These are phyloP conservation scores for Salminus brasiliensis DNA, from an alignment of 2,113 vertebrate species.

Conservation along the genomic window DNA sequence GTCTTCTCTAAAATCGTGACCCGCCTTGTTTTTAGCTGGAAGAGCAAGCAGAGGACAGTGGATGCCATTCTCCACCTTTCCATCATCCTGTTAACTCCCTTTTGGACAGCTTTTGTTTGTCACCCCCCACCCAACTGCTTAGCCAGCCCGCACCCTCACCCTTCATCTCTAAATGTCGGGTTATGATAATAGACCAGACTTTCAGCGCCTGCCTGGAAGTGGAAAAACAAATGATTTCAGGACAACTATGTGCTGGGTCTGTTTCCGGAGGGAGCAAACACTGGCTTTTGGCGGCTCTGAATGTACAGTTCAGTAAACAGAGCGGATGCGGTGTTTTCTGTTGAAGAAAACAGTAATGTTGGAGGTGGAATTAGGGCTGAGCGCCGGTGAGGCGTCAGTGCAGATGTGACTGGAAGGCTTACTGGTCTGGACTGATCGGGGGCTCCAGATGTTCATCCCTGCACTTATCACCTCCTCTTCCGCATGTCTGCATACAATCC, in stretches of 20 bases:
- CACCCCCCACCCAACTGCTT: constrained; percentile 15
- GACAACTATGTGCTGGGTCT: constrained; percentile 54
- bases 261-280: constrained; percentile 38
- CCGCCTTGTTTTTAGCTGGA: constrained; percentile 8
- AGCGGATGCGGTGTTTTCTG: constrained; percentile 26
- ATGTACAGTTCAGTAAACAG: constrained; percentile 19
- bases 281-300: constrained; percentile 18
- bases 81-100: constrained; percentile 29
- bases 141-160: neutral
- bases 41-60: constrained; percentile 32
- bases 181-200: constrained; percentile 11
- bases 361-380: constrained; percentile 50
- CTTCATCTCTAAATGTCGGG: neutral
- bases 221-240: constrained; percentile 40
- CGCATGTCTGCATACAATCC: constrained; percentile 47
- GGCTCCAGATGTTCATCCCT: constrained; percentile 67
- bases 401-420: constrained; percentile 54
- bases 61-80: constrained; percentile 38
- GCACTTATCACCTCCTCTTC: constrained; percentile 60
- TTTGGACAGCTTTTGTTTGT: constrained; percentile 42
- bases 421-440: constrained; percentile 52
- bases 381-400: constrained; percentile 9
- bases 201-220: constrained; percentile 60
- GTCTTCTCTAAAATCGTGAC: neutral
- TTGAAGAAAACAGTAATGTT: constrained; percentile 59